phyloP scores from a whole-genome alignment of 1,140 invertebrate genomes.

The Holcopasites calliopsidis region DNA sequence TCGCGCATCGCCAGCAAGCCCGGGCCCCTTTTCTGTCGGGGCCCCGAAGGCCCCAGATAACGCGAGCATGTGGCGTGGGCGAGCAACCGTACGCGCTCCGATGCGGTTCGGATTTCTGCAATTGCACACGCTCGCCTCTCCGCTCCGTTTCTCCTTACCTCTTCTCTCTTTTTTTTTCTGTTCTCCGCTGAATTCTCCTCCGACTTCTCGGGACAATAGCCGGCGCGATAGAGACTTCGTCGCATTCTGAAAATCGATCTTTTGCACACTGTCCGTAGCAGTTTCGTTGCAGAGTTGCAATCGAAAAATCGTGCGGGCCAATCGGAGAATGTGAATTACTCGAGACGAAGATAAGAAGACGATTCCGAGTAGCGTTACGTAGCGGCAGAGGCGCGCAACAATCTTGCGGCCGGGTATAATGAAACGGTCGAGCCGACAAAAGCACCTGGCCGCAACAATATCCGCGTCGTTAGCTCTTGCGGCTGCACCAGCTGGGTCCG shows the following conservation, averaged over 20 bases:
- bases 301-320: no score
- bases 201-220: no score
- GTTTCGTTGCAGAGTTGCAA: no score
- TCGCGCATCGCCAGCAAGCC: constrained; percentile 6
- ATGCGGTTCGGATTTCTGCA: constrained; percentile 71
- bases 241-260: no score
- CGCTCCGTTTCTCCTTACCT: constrained; percentile 21
- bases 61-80: constrained; percentile 69
- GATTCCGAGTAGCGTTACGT: constrained; percentile 16
- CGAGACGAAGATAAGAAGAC: no score
- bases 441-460: constrained; percentile 54
- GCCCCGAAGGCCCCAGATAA: constrained; percentile 56
- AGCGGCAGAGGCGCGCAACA: constrained; percentile 26
- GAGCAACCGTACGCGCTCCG: constrained; percentile 67
- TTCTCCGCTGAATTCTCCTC: no score
- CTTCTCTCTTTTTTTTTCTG: not conserved
- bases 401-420: constrained; percentile 47
- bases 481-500: constrained; percentile 52
- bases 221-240: no score
- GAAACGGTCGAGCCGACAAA: constrained; percentile 47
- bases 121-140: constrained; percentile 59
- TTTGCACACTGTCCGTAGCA: no score
- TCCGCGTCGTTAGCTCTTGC: constrained; percentile 47
- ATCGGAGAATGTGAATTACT: no score
- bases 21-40: constrained; percentile 40